Conservation (phyloP, 2,888 invertebrate genomes). For the Biston betularia region DNA sequence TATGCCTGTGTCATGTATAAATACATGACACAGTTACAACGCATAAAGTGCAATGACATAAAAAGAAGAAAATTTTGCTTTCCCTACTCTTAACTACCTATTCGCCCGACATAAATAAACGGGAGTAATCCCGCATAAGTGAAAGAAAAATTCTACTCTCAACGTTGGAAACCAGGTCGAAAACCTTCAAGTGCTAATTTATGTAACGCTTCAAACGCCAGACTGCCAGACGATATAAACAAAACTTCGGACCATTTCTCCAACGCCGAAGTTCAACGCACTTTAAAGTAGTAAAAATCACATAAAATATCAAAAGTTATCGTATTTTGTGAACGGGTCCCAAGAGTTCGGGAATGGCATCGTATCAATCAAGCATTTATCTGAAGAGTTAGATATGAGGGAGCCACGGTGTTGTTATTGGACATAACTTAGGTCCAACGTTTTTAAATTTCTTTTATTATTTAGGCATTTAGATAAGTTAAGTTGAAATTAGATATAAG, state of each 20-base stretch:
- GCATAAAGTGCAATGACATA: too few species aligned
- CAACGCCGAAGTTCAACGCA: slow-evolving; percentile 36
- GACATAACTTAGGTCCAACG: too few species aligned
- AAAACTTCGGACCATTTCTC: slow-evolving; percentile 22
- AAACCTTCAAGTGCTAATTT: slow-evolving; percentile 11
- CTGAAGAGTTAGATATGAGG: too few species aligned
- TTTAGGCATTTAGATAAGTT: too few species aligned
- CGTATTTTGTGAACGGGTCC: slow-evolving; percentile 31
- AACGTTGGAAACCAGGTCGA: not conserved
- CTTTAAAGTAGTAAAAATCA: slow-evolving; percentile 40
- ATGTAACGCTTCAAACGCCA: slow-evolving; percentile 5
- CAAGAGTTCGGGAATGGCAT: slow-evolving; percentile 12
- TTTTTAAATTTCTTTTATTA: too few species aligned
- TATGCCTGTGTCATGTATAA: too few species aligned
- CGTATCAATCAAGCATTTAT: slow-evolving; percentile 25
- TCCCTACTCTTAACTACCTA: too few species aligned
- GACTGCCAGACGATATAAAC: slow-evolving; percentile 25
- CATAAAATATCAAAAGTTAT: slow-evolving; percentile 39
- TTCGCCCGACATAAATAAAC: too few species aligned
- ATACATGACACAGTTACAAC: too few species aligned
- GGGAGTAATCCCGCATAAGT: too few species aligned
- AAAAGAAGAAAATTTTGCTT: too few species aligned
- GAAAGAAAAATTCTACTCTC: not conserved
- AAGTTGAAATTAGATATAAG: too few species aligned
- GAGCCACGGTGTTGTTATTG: not conserved